Conservation (phyloP, 2,888 invertebrate species). For the Megaustenia siamemsis region DNA sequence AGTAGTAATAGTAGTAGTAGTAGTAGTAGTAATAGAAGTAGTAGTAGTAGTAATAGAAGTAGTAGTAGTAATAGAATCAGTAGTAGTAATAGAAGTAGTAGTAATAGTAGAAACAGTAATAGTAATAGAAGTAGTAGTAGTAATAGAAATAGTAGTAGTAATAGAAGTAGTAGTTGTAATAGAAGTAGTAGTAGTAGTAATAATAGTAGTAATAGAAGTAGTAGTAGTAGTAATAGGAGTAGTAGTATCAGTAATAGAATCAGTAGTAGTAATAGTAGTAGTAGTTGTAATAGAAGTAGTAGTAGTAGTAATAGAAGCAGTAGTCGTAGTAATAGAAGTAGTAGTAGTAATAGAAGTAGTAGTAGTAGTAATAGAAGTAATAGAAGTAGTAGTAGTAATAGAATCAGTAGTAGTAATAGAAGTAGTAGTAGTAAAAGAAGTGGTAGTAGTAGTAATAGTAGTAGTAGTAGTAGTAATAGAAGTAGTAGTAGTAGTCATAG, state of each 20-base stretch:
- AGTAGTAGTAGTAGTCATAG: slow-evolving; percentile 26
- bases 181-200: not conserved
- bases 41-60: not conserved
- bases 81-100: too few species aligned
- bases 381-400: too few species aligned
- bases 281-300: not conserved
- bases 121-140: not conserved
- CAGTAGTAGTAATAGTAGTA: not conserved
- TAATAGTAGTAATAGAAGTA: not conserved
- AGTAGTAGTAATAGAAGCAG: too few species aligned
- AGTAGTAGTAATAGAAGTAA: not conserved
- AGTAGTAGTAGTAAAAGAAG: slow-evolving; percentile 2
- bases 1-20: not conserved
- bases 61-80: too few species aligned
- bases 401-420: too few species aligned
- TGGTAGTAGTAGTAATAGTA: slow-evolving; percentile 31
- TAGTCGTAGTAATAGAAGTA: not conserved
- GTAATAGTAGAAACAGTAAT: too few species aligned
- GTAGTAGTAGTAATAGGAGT: too few species aligned
- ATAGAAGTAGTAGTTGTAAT: not conserved
- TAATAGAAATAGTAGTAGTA: not conserved
- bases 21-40: not conserved
- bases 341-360: not conserved
- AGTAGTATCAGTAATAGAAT: too few species aligned
- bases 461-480: slow-evolving; percentile 32